These are phyloP conservation scores for Calyptomena viridis DNA, from an alignment of 2,113 vertebrate species.

Conservation along the genomic window DNA sequence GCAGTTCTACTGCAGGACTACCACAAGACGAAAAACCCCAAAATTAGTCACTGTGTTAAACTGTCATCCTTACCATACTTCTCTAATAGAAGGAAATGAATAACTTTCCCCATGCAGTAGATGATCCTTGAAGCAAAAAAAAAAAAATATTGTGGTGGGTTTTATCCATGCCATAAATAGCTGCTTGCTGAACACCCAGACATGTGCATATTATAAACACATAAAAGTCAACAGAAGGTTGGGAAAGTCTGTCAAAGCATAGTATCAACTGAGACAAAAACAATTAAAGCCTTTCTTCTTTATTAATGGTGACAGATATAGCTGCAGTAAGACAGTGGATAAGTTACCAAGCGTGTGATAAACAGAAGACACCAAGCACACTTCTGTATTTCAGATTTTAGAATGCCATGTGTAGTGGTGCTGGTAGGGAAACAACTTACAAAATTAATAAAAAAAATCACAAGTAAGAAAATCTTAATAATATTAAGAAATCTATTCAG, in stretches of 20 bases:
- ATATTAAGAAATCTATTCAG: neutral
- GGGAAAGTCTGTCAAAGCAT: neutral
- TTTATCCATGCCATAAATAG: neutral
- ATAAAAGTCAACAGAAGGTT: neutral
- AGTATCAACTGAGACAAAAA: neutral
- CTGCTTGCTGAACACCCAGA: neutral
- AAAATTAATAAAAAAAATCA: neutral
- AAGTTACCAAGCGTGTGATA: neutral
- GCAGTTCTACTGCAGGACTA: neutral
- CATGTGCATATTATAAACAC: neutral
- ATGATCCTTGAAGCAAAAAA: neutral
- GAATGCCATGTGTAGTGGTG: neutral
- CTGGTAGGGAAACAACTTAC: neutral
- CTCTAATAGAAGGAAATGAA: neutral
- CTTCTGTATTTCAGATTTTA: neutral
- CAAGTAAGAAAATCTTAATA: neutral
- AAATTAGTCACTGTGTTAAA: neutral
- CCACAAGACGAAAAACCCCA: neutral
- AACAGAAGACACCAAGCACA: neutral
- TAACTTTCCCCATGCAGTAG: neutral
- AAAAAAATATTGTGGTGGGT: neutral
- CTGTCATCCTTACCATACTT: neutral
- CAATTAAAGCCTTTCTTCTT: neutral
- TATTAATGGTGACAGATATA: neutral
- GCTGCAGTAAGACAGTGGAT: neutral